Evolutionary conservation across 2,797 vertebrate genomes (phyloP).

Genomic region (Mormyrops boulengeri): DNA sequence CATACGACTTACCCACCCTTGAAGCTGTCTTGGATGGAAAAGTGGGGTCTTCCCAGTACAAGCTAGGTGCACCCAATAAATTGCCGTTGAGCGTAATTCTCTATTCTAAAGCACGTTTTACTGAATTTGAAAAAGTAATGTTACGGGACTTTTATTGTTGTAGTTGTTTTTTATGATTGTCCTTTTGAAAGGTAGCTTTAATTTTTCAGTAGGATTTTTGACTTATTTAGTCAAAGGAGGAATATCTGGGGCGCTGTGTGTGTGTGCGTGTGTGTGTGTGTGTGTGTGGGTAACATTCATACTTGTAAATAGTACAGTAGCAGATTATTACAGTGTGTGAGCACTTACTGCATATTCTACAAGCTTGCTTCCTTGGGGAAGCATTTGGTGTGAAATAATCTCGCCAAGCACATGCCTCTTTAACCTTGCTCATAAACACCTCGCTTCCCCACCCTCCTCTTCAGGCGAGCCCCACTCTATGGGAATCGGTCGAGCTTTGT

Average conservation of each 20-base stretch:
- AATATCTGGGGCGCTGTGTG: not conserved
- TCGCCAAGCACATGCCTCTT: not conserved
- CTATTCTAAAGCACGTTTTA: not conserved
- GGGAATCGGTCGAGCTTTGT: not conserved
- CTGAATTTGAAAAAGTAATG: not conserved
- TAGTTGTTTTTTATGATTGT: not conserved
- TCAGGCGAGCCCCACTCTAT: not conserved
- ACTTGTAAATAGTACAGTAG: not conserved
- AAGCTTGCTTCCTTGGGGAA: not conserved
- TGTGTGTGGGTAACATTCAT: not conserved
- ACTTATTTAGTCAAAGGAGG: not conserved
- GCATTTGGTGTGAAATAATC: constrained; percentile 7
- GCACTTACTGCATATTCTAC: not conserved
- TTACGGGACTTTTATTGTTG: not conserved
- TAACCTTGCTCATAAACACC: not conserved
- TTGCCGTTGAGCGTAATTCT: not conserved
- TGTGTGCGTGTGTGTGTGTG: not conserved
- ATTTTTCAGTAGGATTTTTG: not conserved
- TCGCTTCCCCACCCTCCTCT: not conserved
- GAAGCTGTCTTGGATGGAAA: not conserved
- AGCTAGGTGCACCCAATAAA: not conserved
- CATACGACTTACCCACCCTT: not conserved
- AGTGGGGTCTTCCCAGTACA: not conserved
- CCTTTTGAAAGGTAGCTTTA: not conserved
- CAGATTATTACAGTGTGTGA: not conserved